phyloP scores from a whole-genome alignment of 1,140 invertebrate genomes.

The Rhizoglyphus robini region DNA sequence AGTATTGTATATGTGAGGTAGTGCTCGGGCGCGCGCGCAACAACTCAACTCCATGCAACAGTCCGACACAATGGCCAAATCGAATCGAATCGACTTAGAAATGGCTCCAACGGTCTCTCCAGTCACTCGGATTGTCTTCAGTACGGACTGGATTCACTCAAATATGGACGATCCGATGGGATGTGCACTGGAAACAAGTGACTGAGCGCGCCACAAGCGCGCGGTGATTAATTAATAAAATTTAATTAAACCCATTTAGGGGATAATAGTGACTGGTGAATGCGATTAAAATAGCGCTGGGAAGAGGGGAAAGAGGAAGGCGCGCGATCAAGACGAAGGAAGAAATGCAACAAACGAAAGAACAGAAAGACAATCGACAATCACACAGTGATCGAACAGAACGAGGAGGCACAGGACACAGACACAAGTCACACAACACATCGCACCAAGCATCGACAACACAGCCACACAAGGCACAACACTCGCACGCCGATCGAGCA shows the following conservation, averaged over 20 bases:
- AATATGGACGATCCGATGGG: background rate
- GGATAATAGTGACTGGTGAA: background rate
- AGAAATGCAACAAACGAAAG: background rate
- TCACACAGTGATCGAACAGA: too few relatives aligned
- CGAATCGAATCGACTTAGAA: background rate
- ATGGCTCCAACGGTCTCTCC: background rate
- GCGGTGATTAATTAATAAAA: conserved; percentile 10
- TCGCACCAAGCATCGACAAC: too few relatives aligned
- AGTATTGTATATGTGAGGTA: too few relatives aligned
- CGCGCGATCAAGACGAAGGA: background rate
- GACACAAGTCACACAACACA: background rate
- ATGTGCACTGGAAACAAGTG: background rate
- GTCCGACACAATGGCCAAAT: background rate
- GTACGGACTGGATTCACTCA: too few relatives aligned
- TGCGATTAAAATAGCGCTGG: background rate
- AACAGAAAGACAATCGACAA: background rate
- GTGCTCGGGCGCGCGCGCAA: too few relatives aligned
- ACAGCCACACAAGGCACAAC: too few relatives aligned
- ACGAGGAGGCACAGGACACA: background rate
- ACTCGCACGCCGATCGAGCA: background rate
- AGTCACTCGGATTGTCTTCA: too few relatives aligned
- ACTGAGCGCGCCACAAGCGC: background rate
- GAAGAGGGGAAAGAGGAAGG: background rate
- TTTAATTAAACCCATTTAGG: conserved; percentile 12
- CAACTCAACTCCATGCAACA: too few relatives aligned